phyloP scores from a whole-genome alignment of 2,113 vertebrate genomes.

The Asarcornis scutulata region DNA sequence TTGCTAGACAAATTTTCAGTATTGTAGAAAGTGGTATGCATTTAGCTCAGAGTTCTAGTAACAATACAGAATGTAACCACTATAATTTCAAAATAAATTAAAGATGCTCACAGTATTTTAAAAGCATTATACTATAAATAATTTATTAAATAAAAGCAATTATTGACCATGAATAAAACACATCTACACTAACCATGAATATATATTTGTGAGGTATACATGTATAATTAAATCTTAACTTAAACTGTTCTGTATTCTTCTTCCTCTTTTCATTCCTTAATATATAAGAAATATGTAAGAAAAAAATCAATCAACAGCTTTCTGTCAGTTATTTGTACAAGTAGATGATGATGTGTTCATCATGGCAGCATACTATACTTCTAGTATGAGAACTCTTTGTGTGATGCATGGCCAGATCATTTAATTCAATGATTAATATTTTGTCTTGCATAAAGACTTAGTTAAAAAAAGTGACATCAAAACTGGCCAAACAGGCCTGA shows the following conservation, averaged over 20 bases:
- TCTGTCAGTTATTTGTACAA: neutral
- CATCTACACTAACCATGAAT: neutral
- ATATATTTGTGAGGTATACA: neutral
- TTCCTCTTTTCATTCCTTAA: neutral
- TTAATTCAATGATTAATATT: conserved; percentile 44
- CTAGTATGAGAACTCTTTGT: neutral
- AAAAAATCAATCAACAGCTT: neutral
- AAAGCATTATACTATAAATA: rapidly evolving
- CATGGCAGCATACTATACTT: neutral
- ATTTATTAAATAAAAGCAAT: neutral
- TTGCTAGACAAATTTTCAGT: neutral
- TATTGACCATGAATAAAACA: neutral
- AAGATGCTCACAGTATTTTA: neutral
- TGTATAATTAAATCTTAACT: neutral
- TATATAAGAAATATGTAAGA: neutral
- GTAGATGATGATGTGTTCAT: neutral
- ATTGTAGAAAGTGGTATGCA: neutral
- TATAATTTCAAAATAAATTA: neutral
- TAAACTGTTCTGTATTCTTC: neutral
- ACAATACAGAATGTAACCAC: neutral
- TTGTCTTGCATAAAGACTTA: neutral
- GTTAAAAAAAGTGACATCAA: conserved; percentile 46
- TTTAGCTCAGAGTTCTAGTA: neutral
- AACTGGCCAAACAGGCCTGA: conserved; percentile 2
- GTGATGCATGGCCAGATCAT: conserved; percentile 34